Evolutionary conservation across 2,797 vertebrate species (phyloP), one percentile per base, ranked within the genome.

Genomic region (Stomatorhinus walkeri): DNA sequence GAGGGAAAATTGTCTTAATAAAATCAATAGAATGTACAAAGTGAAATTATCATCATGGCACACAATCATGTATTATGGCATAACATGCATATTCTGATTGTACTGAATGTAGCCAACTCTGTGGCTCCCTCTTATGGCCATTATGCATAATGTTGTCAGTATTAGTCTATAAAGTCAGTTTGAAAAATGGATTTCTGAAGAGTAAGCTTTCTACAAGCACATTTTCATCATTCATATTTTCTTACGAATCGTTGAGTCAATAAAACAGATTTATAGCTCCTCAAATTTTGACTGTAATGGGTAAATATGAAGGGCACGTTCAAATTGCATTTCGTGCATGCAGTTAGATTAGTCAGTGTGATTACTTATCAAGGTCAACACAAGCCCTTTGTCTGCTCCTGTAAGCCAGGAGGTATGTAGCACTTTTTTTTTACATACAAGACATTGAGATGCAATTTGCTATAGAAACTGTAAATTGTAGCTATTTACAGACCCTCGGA

Each of bases 101-200:
- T 19, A 14, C 72, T 9, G 7, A 81, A 87, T 52, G 6, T 72
- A 14, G 79, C 14, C 28, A 72, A 79, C 52, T 90, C 28, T 56
- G 2, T 87, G 61, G 72, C 86, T 54, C 88, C 89, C 72, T n/a
- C 89, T 90, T 72, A 36, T 89, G 88, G 89, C 40, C 19, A 49
- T 64, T 19, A 59, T 46, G 19, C 9, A n/a, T 43, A 59, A 36
- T 49, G 49, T 83, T 49, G 79, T 48, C 46, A 84, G n/a, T 43
- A 40, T 83, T 16, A 7, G 22, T 14, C 48, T 84, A 43, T 46
- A 24, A 51, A 84, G 43, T 51, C 9, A 9, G n/a, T 48, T 19
- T 81, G 40, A n/a, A 49, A 46, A 83, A 9, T 83, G 79, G 16
- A 43, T 43, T 83, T 46, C 19, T 84, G n/a, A 48, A 49, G 43